Evolutionary conservation across 2,888 invertebrate species (phyloP).

Genomic region (Aquatica leii): DNA sequence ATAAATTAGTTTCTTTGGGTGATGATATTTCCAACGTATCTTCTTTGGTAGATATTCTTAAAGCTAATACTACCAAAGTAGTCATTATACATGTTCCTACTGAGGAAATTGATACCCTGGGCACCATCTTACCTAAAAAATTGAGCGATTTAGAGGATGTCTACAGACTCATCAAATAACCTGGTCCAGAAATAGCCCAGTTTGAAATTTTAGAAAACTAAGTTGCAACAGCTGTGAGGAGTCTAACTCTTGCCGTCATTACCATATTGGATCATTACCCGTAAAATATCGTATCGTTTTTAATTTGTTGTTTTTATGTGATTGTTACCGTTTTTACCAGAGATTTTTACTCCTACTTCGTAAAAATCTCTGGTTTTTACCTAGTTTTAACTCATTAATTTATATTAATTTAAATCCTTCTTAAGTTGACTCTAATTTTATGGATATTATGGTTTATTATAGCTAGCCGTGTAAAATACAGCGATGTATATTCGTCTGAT

Average conservation of each 20-base stretch:
- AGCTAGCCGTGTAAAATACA: not conserved
- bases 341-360: no score
- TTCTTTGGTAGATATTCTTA: not conserved
- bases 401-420: no score
- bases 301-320: not conserved
- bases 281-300: not conserved
- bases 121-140: no score
- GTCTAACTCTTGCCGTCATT: not conserved
- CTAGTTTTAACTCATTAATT: no score
- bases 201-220: not conserved
- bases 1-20: not conserved
- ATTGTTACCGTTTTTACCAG: not conserved
- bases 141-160: not conserved
- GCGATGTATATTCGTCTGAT: not conserved
- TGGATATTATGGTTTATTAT: not conserved
- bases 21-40: not conserved
- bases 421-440: no score
- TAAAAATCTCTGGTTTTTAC: no score
- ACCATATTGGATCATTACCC: not conserved
- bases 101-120: no score
- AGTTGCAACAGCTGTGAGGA: not conserved
- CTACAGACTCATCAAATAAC: not conserved
- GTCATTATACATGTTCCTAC: no score
- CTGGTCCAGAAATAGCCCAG: not conserved
- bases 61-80: not conserved